Evolutionary conservation across 2,888 invertebrate genomes (phyloP), one percentile per base, ranked within the genome.

Genomic region (Cephalotes varians): DNA sequence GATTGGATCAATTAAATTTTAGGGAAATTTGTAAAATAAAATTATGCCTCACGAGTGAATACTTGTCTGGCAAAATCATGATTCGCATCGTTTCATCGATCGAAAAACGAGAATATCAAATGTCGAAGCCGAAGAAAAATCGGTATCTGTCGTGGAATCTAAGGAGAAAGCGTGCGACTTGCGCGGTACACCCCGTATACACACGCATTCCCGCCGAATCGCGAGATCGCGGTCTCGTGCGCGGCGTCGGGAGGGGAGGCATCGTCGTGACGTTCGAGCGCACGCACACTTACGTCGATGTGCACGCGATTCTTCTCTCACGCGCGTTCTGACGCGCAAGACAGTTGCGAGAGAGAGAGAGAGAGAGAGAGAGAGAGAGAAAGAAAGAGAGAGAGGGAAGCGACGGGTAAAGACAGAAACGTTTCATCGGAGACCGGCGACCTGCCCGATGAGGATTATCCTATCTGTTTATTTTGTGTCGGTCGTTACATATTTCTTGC

Each of bases 181-280:
- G 51, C 67, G 51, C 44, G 65, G 34, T 62, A 77, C 72, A 82
- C 62, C 82, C 65, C 67, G 49, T 69, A 69, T 82, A 82, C 67
- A 82, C 67, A 28, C 40, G 49, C 81, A 71, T 71, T 77, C 77
- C 54, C 77, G 72, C 77, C 56, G 77, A 77, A 77, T 62, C 77
- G 80, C 77, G 80, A 81, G 77, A 81, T 77, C 60, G 73, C 72
- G 73, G 58, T 60, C 80, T 80, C 80, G 60, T 74, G 62, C 10
- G 44, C 37, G 21, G 49, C 44, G 28, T n/a, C 37, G 80, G 25
- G 47, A 34, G 28, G 54, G 12, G 28, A 21, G 37, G 25, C 54
- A 56, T 44, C 64, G 47, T 76, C 77, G 79, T 56, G 34, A 79
- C 64, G 79, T 47, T 64, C 64, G 44, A 79, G 34, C 77, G 40